phyloP scores from a whole-genome alignment of 92 coral and sea anemone species.

The Porites divaricata region DNA sequence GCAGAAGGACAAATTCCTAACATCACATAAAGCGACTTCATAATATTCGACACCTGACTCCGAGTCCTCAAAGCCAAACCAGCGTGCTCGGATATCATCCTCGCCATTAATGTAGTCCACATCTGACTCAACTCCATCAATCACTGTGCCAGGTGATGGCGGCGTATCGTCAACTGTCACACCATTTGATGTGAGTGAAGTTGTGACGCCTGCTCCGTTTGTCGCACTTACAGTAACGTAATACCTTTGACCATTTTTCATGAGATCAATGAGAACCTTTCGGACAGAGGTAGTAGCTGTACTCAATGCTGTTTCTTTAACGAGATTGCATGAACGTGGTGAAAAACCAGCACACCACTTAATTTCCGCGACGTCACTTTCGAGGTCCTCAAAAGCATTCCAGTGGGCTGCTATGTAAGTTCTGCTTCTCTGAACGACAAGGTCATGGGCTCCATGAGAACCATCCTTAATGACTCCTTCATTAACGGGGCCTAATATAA shows the following conservation, averaged over 20 bases:
- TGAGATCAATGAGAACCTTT: constrained; percentile 49
- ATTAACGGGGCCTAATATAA: constrained; percentile 40
- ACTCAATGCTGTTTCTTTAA: constrained; percentile 28
- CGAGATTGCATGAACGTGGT: constrained; percentile 73
- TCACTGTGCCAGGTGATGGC: constrained; percentile 77
- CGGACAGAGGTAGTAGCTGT: constrained; percentile 54
- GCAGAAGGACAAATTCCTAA: constrained; percentile 63
- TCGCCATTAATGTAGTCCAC: constrained; percentile 72
- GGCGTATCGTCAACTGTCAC: constrained; percentile 86
- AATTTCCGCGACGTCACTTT: constrained; percentile 82
- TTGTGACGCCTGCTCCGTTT: constrained; percentile 86
- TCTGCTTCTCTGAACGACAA: constrained; percentile 74
- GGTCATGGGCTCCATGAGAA: constrained; percentile 58
- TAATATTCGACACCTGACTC: constrained; percentile 83
- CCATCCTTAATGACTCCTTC: constrained; percentile 70
- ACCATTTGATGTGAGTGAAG: constrained; percentile 84
- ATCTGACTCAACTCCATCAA: constrained; percentile 70
- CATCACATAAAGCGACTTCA: constrained; percentile 84
- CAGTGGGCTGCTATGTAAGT: constrained; percentile 75
- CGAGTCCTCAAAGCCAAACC: constrained; percentile 80
- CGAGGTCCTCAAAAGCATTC: constrained; percentile 85
- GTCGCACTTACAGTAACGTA: constrained; percentile 82
- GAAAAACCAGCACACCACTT: constrained; percentile 89
- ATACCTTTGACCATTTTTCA: constrained; percentile 73
- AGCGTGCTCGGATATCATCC: constrained; percentile 67